Percentiles rank a stretch among this genome's conserved stretches.
These are phyloP conservation scores for Drosophila mayaguana DNA, from an alignment of 2,888 invertebrate genomes.

Conservation along the genomic window DNA sequence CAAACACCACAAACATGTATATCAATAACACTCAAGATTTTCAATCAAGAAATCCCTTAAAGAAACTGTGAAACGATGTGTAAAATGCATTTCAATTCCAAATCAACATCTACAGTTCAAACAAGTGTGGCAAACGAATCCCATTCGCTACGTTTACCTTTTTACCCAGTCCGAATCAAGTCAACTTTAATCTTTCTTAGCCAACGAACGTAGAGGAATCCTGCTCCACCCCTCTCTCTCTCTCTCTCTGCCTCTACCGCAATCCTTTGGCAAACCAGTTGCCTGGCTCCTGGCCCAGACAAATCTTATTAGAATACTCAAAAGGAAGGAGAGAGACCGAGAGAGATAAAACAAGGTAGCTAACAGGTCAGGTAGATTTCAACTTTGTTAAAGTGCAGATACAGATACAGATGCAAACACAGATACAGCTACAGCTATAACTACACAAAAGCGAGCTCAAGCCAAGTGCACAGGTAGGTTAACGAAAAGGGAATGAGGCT, in stretches of 20 bases:
- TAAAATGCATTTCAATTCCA: conserved; percentile 34
- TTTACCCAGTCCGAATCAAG: conserved; percentile 21
- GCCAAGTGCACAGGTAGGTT: conserved; percentile 68
- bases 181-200: conserved; percentile 34
- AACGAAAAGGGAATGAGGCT: conserved; percentile 27
- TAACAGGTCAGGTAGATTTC: conserved; percentile 65
- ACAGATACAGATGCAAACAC: conserved; percentile 25
- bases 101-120: conserved; percentile 36
- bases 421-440: conserved; percentile 3
- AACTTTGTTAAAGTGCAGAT: conserved; percentile 42
- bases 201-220: conserved; percentile 7
- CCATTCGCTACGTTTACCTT: conserved; percentile 48
- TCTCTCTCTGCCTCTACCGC: neutral
- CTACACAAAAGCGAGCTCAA: conserved; percentile 12
- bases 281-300: conserved; percentile 51
- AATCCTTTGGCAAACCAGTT: conserved; percentile 62
- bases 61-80: conserved; percentile 44
- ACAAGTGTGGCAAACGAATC: conserved; percentile 27
- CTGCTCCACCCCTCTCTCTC: neutral
- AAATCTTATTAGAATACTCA: conserved; percentile 75
- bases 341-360: conserved; percentile 9
- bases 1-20: neutral
- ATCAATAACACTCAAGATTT: neutral
- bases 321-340: neutral
- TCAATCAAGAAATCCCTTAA: neutral